Base-by-base conservation (phyloP, 2,888 invertebrate genomes). In the Melipona beecheii region DNA sequence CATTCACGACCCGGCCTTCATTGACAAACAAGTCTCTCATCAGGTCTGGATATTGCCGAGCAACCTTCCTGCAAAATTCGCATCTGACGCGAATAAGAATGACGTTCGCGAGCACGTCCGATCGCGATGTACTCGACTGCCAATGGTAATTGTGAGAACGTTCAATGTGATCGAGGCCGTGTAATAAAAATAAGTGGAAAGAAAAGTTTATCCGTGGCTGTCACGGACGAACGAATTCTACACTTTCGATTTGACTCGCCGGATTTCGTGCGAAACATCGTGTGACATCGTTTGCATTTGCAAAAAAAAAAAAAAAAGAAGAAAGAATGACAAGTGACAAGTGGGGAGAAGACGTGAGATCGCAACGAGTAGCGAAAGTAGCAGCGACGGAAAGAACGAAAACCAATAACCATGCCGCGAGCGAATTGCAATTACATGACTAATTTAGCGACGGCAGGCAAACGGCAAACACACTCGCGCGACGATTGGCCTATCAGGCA, bases 391-490 rank as follows among this genome's bases (percentile, higher is more conserved):
- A 31, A 17, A 9, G 43, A 24, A 36, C 43, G 3, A 52, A 4
- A 66, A 75, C 36, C 43, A 66, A 43, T 66, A 66, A 65, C 24
- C 9, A 54, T 2, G 17, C 74, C 19, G 15, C 65, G 36, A 64
- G 13, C 50, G 17, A 73, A 73, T 75, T 43, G 65, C 52, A 75
- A 75, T 65, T 74, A 43, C 36, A 31, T 11, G 27, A 66, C 43
- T 43, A 56, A 65, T 31, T 24, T 43, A 13, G 64, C 31, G 65
- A 24, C 64, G 36, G 36, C 17, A 11, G 54, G 11, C 65, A 36
- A 75, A 43, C 27, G 54, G 9, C 24, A 65, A 65, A 74, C 43
- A 43, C 24, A 43, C 4, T 19, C 24, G 4, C 2, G 21, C 6
- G 9, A 31, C 43, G 15, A 56, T 43, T 75, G 54, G 54, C 15